Conservation (phyloP, 2,888 invertebrate genomes). For the Galeruca laticollis region DNA sequence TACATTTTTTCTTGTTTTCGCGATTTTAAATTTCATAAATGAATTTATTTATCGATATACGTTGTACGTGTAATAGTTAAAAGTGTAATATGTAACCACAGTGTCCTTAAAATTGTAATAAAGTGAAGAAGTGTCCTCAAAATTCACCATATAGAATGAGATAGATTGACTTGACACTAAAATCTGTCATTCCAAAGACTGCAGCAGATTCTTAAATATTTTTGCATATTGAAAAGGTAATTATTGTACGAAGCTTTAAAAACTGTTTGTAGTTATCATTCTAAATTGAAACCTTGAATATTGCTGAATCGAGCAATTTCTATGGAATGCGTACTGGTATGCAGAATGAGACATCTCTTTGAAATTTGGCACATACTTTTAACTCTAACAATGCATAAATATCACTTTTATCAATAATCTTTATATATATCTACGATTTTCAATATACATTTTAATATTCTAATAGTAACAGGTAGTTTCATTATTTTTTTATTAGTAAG, state of each 20-base stretch:
- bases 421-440: neutral
- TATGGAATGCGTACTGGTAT: conserved; percentile 62
- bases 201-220: conserved; percentile 59
- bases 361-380: conserved; percentile 64
- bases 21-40: conserved; percentile 47
- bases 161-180: conserved; percentile 63
- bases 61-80: conserved; percentile 22
- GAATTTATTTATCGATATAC: conserved; percentile 33
- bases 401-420: neutral
- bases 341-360: conserved; percentile 62
- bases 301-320: conserved; percentile 48
- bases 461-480: neutral
- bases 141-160: conserved; percentile 64
- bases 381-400: conserved; percentile 30
- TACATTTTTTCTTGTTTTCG: conserved; percentile 62
- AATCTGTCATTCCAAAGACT: conserved; percentile 61
- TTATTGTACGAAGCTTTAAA: conserved; percentile 41
- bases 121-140: conserved; percentile 60
- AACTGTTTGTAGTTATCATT: conserved; percentile 12
- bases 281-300: conserved; percentile 6
- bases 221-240: conserved; percentile 61
- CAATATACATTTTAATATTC: neutral
- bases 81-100: conserved; percentile 39
- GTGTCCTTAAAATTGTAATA: conserved; percentile 40
- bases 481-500: neutral